Conservation (phyloP, 2,113 vertebrate species). For the Pan paniscus region DNA sequence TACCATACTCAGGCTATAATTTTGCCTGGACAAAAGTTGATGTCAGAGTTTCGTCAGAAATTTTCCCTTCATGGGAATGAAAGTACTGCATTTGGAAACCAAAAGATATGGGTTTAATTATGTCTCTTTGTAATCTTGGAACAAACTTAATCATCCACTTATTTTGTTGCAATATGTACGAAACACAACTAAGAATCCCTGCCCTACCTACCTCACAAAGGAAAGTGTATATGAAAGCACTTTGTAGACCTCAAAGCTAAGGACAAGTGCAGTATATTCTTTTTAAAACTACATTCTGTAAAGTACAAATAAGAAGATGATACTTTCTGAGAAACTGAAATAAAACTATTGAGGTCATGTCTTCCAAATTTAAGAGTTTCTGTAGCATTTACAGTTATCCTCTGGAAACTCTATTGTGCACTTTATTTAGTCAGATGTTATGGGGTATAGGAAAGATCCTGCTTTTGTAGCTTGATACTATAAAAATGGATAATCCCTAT, state of each 20-base stretch:
- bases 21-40: neutral
- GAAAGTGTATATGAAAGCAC: neutral
- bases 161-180: neutral
- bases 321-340: neutral
- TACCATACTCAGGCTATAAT: neutral
- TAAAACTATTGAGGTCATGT: neutral
- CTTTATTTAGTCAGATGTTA: conserved; percentile 38
- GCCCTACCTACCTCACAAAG: neutral
- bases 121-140: neutral
- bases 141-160: neutral
- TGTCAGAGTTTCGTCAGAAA: neutral
- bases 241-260: neutral
- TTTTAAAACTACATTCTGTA: neutral
- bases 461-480: conserved; percentile 17
- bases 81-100: neutral
- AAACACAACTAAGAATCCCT: neutral
- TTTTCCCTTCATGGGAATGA: neutral
- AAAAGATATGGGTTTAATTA: neutral
- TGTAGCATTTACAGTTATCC: neutral
- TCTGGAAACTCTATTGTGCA: neutral
- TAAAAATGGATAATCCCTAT: conserved; percentile 64
- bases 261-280: neutral
- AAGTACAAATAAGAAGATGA: conserved; percentile 5
- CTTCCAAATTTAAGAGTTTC: conserved; percentile 15
- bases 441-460: neutral